These are phyloP conservation scores for Neocloeon triangulifer DNA, from an alignment of 1,140 invertebrate genomes.

Conservation along the genomic window DNA sequence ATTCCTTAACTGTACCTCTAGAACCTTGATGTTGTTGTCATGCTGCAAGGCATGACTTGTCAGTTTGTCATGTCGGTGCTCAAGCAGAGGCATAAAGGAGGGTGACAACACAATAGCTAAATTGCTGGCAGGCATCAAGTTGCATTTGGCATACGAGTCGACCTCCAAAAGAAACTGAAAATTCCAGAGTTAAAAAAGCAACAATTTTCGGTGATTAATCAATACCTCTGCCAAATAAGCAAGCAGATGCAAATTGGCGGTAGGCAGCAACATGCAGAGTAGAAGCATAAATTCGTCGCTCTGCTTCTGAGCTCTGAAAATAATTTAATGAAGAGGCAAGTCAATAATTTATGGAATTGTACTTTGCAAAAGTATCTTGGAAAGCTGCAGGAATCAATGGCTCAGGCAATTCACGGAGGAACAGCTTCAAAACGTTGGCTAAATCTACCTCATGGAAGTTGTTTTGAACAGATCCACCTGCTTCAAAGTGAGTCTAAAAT, in stretches of 20 bases:
- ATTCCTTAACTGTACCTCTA: constrained; percentile 31
- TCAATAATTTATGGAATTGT: too few relatives aligned
- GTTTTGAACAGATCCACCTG: constrained; percentile 32
- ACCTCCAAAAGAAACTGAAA: constrained; percentile 35
- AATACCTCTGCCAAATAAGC: constrained; percentile 38
- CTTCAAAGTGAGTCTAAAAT: constrained; percentile 33
- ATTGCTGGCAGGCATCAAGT: constrained; percentile 62
- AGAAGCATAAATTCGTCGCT: constrained; percentile 33
- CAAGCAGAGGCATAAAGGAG: constrained; percentile 49
- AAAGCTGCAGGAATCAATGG: constrained; percentile 44
- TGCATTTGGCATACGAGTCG: constrained; percentile 29
- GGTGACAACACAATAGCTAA: constrained; percentile 59
- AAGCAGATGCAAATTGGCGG: constrained; percentile 36
- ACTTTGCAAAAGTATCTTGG: constrained; percentile 54
- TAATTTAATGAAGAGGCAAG: too few relatives aligned
- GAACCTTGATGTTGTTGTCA: constrained; percentile 32
- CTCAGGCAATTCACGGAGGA: constrained; percentile 57
- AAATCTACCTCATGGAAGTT: constrained; percentile 55
- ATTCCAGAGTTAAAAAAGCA: constrained; percentile 9
- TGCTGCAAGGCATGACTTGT: too few relatives aligned
- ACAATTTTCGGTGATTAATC: constrained; percentile 7
- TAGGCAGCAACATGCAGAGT: constrained; percentile 36
- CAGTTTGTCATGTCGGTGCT: too few relatives aligned
- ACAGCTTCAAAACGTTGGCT: constrained; percentile 58
- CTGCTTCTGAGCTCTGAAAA: too few relatives aligned